Conservation (phyloP, 2,797 vertebrate species). For the Meriones psammophilus region DNA sequence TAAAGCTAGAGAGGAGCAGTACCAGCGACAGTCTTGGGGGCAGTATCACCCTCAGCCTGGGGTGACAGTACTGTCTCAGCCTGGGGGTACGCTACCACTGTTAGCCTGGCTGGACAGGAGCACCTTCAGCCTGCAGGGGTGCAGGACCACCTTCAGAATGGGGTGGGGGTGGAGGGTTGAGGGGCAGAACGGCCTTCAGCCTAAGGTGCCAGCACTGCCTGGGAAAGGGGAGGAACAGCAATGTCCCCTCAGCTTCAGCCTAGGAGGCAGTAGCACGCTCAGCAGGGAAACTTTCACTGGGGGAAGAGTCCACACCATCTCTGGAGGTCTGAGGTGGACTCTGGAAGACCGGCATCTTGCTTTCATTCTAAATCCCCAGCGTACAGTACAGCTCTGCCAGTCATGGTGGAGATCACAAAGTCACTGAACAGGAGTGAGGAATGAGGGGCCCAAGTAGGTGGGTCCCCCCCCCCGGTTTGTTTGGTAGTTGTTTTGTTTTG, state of each 20-base stretch:
- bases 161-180: background rate
- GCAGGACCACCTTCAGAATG: background rate
- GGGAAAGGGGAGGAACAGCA: background rate
- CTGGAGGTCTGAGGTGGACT: background rate
- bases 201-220: background rate
- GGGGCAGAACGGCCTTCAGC: background rate
- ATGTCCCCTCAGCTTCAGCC: background rate
- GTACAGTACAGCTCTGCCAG: background rate
- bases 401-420: background rate
- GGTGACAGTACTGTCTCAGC: too few relatives aligned
- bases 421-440: background rate
- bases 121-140: background rate
- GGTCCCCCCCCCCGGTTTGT: background rate
- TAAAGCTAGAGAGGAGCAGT: background rate
- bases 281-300: background rate
- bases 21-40: background rate
- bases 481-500: background rate
- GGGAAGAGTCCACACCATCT: rapidly evolving
- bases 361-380: background rate
- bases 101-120: background rate
- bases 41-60: background rate
- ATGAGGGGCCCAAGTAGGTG: background rate
- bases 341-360: background rate
- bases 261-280: background rate
- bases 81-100: too few relatives aligned